Evolutionary conservation across 1,140 invertebrate species (phyloP).

Genomic region (Hylaeus volcanicus): DNA sequence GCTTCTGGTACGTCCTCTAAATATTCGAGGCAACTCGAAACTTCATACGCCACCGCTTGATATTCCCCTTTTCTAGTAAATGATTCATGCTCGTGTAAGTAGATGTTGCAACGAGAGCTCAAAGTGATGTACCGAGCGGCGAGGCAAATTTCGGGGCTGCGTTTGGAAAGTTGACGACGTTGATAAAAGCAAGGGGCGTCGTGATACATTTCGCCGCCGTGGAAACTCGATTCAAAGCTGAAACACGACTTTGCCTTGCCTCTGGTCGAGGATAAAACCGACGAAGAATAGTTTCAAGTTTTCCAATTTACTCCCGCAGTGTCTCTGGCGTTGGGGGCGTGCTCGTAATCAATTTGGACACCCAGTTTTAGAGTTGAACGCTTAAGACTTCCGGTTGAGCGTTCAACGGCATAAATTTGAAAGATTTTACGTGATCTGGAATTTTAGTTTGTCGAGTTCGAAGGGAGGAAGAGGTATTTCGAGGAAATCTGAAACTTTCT

Average conservation of each 20-base stretch:
- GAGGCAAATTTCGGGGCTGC: constrained; percentile 11
- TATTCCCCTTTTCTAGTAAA: constrained; percentile 2
- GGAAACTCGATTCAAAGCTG: background rate
- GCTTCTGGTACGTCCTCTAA: no score
- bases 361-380: background rate
- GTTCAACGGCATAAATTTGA: background rate
- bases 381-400: no score
- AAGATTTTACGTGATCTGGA: background rate
- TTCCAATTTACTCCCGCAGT: background rate
- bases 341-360: background rate
- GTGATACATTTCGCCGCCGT: background rate
- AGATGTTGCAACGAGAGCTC: constrained; percentile 11
- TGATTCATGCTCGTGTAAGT: constrained; percentile 39
- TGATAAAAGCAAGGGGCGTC: no score
- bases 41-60: background rate
- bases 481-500: constrained; percentile 22
- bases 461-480: background rate
- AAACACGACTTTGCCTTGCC: background rate
- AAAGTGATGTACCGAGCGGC: background rate
- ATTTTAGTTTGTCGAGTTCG: no score
- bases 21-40: background rate
- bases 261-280: background rate
- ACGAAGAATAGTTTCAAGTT: constrained; percentile 15
- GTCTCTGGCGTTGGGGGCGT: no score
- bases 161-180: background rate